These are phyloP conservation scores for Platypus cylindrus DNA, from an alignment of 2,888 invertebrate genomes.

Conservation along the genomic window DNA sequence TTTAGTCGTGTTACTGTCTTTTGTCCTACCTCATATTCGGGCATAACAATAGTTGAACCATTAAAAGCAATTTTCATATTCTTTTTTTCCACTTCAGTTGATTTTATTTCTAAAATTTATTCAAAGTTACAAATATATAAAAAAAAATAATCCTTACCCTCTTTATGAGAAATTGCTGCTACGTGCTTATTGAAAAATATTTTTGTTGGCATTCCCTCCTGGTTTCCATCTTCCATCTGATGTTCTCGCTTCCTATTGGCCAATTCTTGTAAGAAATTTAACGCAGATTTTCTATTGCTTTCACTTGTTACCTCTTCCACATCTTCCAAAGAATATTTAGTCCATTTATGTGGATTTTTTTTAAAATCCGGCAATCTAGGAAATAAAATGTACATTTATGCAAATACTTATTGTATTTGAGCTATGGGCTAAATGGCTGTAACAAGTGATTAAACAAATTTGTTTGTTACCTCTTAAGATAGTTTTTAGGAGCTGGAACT, in stretches of 20 bases:
- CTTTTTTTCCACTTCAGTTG: background rate
- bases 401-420: background rate
- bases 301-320: constrained; percentile 70
- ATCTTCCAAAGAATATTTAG: constrained; percentile 66
- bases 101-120: background rate
- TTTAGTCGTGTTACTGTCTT: constrained; percentile 40
- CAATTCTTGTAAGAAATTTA: constrained; percentile 59
- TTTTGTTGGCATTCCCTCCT: constrained; percentile 24
- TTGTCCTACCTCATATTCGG: constrained; percentile 69
- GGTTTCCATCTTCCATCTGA: constrained; percentile 6
- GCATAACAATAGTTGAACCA: constrained; percentile 63
- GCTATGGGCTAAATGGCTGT: background rate
- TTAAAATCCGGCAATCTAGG: constrained; percentile 41
- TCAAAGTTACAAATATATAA: background rate
- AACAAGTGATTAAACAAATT: background rate
- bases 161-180: constrained; percentile 1
- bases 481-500: constrained; percentile 41
- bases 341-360: constrained; percentile 71
- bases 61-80: constrained; percentile 40
- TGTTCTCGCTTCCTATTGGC: constrained; percentile 32
- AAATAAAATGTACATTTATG: background rate
- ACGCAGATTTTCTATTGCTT: constrained; percentile 64
- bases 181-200: constrained; percentile 27
- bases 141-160: background rate
- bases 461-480: constrained; percentile 24